Evolutionary conservation across 2,113 vertebrate genomes (phyloP).

Genomic region (Cacatua alba): DNA sequence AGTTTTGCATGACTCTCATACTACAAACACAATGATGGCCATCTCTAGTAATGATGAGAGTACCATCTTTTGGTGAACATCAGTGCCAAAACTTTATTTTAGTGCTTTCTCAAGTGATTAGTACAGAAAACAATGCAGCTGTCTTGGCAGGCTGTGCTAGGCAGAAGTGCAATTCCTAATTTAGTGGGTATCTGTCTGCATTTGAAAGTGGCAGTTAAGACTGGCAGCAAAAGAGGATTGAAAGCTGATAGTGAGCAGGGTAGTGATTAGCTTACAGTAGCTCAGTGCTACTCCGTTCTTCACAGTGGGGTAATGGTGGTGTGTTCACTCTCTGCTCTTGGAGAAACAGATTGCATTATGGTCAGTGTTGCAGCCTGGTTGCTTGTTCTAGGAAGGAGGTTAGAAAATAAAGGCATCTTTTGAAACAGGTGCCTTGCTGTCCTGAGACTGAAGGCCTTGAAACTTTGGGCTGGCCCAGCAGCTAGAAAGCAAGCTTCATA

Average conservation of each 20-base stretch:
- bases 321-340: not conserved
- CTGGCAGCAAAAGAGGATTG: not conserved
- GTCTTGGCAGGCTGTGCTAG: constrained; percentile 12
- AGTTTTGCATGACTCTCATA: not conserved
- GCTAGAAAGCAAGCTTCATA: not conserved
- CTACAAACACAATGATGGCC: not conserved
- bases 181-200: not conserved
- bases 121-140: not conserved
- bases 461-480: not conserved
- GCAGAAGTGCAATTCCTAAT: constrained; percentile 4
- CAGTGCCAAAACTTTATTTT: constrained; percentile 29
- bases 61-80: not conserved
- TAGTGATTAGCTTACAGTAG: not conserved
- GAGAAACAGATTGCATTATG: not conserved
- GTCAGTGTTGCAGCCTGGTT: not conserved
- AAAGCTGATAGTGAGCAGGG: not conserved
- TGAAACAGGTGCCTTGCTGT: not conserved
- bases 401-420: not conserved
- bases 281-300: not conserved
- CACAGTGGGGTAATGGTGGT: not conserved
- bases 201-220: constrained; percentile 9
- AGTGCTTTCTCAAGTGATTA: not conserved
- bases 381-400: not conserved
- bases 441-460: not conserved
- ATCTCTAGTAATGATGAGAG: not conserved